These are phyloP conservation scores for Macquaria ambigua DNA, from an alignment of 2,113 vertebrate species.

Conservation along the genomic window DNA sequence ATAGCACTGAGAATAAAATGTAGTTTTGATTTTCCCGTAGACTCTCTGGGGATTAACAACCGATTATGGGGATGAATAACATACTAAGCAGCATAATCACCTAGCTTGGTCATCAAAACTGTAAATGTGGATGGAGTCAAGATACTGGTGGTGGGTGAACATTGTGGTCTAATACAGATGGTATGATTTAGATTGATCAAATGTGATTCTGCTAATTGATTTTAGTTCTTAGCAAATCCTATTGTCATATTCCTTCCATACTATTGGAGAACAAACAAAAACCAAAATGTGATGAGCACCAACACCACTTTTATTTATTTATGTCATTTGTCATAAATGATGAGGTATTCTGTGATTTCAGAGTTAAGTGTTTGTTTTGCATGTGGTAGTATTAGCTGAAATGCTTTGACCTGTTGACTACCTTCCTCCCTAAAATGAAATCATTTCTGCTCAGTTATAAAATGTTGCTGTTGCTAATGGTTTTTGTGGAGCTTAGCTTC, in stretches of 20 bases:
- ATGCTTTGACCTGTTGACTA: background rate
- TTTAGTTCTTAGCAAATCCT: background rate
- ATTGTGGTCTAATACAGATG: background rate
- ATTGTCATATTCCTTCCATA: background rate
- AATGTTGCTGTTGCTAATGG: background rate
- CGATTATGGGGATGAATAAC: background rate
- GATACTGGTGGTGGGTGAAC: background rate
- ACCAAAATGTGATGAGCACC: background rate
- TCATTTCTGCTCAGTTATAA: background rate
- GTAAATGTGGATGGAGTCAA: conserved; percentile 10
- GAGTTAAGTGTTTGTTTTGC: too few species aligned
- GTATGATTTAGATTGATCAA: background rate
- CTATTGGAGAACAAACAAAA: background rate
- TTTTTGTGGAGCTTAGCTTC: background rate
- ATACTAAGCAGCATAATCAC: background rate
- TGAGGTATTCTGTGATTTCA: too few species aligned
- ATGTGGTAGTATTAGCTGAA: background rate
- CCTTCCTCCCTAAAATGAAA: background rate
- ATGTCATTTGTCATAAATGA: too few species aligned
- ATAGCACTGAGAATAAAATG: background rate
- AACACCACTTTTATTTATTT: background rate
- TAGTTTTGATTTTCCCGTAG: background rate
- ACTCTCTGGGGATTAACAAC: background rate
- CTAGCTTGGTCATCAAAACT: background rate
- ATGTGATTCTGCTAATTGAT: background rate